Conservation (phyloP, 1,140 invertebrate genomes). For the Drosophila teissieri region DNA sequence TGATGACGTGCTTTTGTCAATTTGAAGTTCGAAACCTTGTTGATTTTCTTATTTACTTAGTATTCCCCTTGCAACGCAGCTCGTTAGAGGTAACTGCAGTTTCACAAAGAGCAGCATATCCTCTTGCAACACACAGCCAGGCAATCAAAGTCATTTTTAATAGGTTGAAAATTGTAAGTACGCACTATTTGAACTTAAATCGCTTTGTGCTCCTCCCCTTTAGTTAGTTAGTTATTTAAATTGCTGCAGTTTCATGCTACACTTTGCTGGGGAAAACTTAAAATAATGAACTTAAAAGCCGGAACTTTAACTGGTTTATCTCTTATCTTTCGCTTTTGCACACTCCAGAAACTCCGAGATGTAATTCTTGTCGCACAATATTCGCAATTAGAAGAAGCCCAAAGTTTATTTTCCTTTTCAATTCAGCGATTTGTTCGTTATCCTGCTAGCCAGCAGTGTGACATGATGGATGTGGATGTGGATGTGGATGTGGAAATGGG, state of each 20-base stretch:
- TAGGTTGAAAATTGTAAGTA: not conserved
- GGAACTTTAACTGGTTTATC: not conserved
- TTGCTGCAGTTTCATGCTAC: not conserved
- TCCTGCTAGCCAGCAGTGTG: slow-evolving; percentile 8
- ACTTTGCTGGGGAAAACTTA: too few species aligned
- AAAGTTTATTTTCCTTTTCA: slow-evolving; percentile 38
- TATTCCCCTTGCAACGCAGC: slow-evolving; percentile 4
- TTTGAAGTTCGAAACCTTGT: not conserved
- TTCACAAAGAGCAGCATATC: too few species aligned
- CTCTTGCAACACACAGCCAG: not conserved
- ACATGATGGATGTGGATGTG: slow-evolving; percentile 8
- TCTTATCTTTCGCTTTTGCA: not conserved
- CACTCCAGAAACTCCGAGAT: not conserved
- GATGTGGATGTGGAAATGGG: not conserved
- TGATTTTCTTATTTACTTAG: not conserved
- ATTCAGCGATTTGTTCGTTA: slow-evolving; percentile 21
- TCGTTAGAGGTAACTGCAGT: slow-evolving; percentile 1
- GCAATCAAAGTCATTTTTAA: not conserved
- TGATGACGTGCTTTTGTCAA: slow-evolving; percentile 15
- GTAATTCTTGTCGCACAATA: slow-evolving; percentile 10
- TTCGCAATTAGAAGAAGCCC: slow-evolving; percentile 20
- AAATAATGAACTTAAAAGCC: not conserved
- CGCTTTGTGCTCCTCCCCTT: too few species aligned
- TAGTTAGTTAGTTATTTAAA: not conserved
- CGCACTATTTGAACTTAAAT: not conserved